Base-by-base conservation (phyloP, 2,888 invertebrate genomes). In the Syrphus vitripennis region DNA sequence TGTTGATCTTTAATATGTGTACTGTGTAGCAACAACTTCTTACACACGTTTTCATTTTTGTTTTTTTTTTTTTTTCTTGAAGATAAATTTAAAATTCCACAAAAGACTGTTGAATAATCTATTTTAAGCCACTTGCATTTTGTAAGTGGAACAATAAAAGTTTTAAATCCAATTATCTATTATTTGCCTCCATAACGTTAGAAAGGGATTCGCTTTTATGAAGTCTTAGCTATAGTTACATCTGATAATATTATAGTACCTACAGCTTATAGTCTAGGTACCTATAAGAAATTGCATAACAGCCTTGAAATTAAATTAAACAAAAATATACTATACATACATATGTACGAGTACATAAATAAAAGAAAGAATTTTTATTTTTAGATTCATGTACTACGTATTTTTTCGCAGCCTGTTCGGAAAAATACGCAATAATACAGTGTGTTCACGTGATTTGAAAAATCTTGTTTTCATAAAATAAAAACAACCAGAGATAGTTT, bases 81-180 rank as follows among this genome's bases (percentile, higher is more conserved):
- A 24, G 10, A 12, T 14, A 21, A 34, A 9, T 29, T 16, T 3
- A 19, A 65, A 19, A 29, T 5, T 50, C 0, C 24, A 50, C 24
- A 26, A 24, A n/a, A 63, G 19, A 61, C 21, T 40, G n/a, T 61
- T 61, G 29, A 42, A 29, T 63, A 42, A 63, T 42, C 24, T 24
- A n/a, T 26, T 50, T 50, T 14, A 50, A 50, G 24, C 6, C 6
- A 7, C 24, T 50, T 26, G 6, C 14, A 21, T 34, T 14, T 29
- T 31, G 16, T 29, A n/a, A 50, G 14, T 24, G 6, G 1, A 26
- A n/a, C 2, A 21, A 21, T 24, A 34, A 55, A 0, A 1, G 9
- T n/a, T 42, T 63, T 0, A 42, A 65, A 65, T 65, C 65, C 31
- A 65, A 65, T 65, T 65, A 65, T 65, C 29, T n/a, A 65, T 65